Evolutionary conservation across 2,113 vertebrate species (phyloP), one percentile per base, ranked within the genome.

Genomic region (Struthidea cinerea): DNA sequence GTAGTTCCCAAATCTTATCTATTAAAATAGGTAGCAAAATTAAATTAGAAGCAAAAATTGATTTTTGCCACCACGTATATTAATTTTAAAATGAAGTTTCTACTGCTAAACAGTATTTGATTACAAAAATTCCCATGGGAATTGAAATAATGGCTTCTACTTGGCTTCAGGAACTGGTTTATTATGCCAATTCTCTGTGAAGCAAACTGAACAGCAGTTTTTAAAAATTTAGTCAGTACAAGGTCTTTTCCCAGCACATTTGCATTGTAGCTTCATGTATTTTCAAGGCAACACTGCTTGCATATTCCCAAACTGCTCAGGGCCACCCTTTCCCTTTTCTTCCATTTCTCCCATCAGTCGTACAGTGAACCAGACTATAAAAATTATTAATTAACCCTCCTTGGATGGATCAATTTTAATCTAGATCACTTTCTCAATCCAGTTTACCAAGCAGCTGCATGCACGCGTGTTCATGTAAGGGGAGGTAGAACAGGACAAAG

Each of bases 381-480:
- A 53, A 69, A 32, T 13, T 1, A 28, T 4, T 1, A 42, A 20
- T 33, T 7, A 56, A 52, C 26, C 27, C 39, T 65, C 39, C 39
- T n/a, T 47, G 27, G 49, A 28, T 35, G 18, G 41, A 41, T 47
- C 69, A 53, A 3, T 37, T 87, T 70, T 75, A 57, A 75, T 19
- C 15, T 19, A 23, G 8, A 52, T 20, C 39, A 56, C 14, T 32
- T 65, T 59, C 79, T 49, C 50, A 53, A 26, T 10, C 13, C 28
- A 35, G 15, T 67, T 87, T 49, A 49, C 27, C 28, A 28, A 79
- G 61, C 59, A 81, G 69, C 30, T 69, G 21, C 26, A 49, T 6
- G 7, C 1, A 5, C 2, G 1, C 4, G 2, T 2, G 15, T 27
- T 71, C 75, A 59, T 2, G 1, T 20, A 33, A 64, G 44, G 35